Evolutionary conservation across 1,140 invertebrate species (phyloP), one percentile per base, ranked within the genome.

Genomic region (Anastrepha ludens): DNA sequence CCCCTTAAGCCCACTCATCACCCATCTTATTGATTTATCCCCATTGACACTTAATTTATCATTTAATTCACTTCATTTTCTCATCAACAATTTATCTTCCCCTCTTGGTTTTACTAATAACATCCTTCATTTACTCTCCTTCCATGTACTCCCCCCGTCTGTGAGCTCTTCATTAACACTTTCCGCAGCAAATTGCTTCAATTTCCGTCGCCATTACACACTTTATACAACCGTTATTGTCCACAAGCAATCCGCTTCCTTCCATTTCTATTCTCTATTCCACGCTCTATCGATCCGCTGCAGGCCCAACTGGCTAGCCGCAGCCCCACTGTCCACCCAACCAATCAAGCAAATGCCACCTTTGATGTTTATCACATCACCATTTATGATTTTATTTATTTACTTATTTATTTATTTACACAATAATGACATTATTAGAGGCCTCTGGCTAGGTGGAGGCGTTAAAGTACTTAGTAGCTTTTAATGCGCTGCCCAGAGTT

Each of bases 1-100:
- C 41, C 67, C 6, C 41, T 44, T 15, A 74, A 47, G 4, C 13
- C 15, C 41, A 41, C 67, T 55, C 50, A 81, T 20, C 17, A 44
- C 67, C 15, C n/a, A 55, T 29, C 2, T 41, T 29, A 50, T 81
- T 81, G 44, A 11, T 81, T 60, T 60, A 62, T 62, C 58, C 17
- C 13, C 29, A 60, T 86, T 86, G 85, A 86, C 85, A 60, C 62
- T 86, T 86, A 62, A 86, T 86, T 86, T 86, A 55, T 86, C 85
- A 86, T 50, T 86, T 44, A 86, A 86, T 60, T 86, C 41, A 62
- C 59, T 62, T 86, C 85, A 86, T 60, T 86, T 86, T 60, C 85
- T 81, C 74, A 81, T 81, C 74, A 50, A 81, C 47, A 81, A 55
- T 55, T 55, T n/a, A 8, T 81, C n/a, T 47, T 47, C 20, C n/a